Percentiles rank a stretch among this genome's conserved stretches.
Evolutionary conservation across 2,113 vertebrate genomes (phyloP).

Genomic region (Synchiropus splendidus): DNA sequence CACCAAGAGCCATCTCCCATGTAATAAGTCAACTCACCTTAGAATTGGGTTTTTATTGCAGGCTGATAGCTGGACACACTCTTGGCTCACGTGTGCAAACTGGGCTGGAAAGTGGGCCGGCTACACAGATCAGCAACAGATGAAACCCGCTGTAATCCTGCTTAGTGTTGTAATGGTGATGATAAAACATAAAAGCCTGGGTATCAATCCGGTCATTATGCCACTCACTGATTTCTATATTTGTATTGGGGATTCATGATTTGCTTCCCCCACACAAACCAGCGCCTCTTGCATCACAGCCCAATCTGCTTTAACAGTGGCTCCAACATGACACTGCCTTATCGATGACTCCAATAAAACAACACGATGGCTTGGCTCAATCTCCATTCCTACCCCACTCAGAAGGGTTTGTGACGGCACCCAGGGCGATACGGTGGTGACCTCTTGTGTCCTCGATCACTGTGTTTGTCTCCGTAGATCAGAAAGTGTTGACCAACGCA

Average conservation of each 20-base stretch:
- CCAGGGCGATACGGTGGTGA: too few species aligned
- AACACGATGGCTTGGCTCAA: too few species aligned
- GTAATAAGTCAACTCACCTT: constrained; percentile 15
- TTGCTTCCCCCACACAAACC: constrained; percentile 24
- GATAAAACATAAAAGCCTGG: constrained; percentile 3
- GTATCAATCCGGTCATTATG: constrained; percentile 4
- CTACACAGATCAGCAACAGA: constrained; percentile 22
- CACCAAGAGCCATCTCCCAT: constrained; percentile 19
- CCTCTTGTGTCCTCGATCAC: too few species aligned
- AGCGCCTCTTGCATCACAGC: constrained; percentile 40
- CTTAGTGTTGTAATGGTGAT: background rate
- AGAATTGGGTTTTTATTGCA: constrained; percentile 16
- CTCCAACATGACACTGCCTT: constrained; percentile 44
- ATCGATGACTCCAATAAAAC: constrained; percentile 40
- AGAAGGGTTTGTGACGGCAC: too few species aligned
- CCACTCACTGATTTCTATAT: constrained; percentile 19
- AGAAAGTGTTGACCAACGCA: too few species aligned
- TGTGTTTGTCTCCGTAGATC: too few species aligned
- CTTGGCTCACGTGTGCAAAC: constrained; percentile 15
- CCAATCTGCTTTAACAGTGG: constrained; percentile 52
- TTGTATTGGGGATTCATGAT: constrained; percentile 32
- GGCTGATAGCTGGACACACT: constrained; percentile 10
- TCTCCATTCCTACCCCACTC: too few species aligned
- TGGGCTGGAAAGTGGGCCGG: constrained; percentile 50
- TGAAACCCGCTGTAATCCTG: constrained; percentile 1